A percentile compares a stretch with the other conserved stretches of the same genome.
phyloP scores from a whole-genome alignment of 2,113 vertebrate species.

The Marmota flaviventris region DNA sequence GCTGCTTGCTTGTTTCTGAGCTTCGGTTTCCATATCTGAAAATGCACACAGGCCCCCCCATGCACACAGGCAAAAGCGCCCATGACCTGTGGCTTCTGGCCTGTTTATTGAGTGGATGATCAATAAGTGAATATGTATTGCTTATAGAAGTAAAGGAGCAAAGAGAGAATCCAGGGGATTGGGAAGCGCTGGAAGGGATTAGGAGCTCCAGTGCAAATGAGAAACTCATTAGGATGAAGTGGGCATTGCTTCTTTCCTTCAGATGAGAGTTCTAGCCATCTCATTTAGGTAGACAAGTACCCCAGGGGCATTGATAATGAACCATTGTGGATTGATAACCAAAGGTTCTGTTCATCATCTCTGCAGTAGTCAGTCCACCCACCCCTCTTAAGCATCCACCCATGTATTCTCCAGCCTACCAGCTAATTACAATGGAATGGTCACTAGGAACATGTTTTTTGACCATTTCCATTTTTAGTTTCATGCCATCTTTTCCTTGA shows the following conservation, averaged over 20 bases:
- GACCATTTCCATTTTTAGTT: too few relatives aligned
- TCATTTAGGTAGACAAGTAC: not conserved
- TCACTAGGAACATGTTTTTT: too few relatives aligned
- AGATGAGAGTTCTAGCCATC: not conserved
- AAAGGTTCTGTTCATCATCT: not conserved
- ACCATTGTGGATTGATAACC: not conserved
- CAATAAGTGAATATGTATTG: fast-evolving
- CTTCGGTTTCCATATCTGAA: not conserved
- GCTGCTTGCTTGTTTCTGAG: not conserved
- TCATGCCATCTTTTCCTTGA: too few relatives aligned
- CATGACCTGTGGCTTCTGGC: not conserved
- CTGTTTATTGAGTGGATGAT: too few relatives aligned
- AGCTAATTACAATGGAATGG: too few relatives aligned
- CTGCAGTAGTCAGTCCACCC: not conserved
- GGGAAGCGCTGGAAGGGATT: not conserved
- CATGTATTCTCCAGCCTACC: not conserved
- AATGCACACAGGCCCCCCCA: not conserved
- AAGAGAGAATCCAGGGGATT: fast-evolving
- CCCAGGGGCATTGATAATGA: too few relatives aligned
- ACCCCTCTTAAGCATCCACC: too few relatives aligned
- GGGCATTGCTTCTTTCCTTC: not conserved
- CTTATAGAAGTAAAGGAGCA: not conserved
- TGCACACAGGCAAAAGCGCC: not conserved
- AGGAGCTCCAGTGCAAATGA: not conserved
- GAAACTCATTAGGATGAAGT: not conserved